Base-by-base conservation (phyloP, 2,113 vertebrate species). In the Notiomystis cincta region DNA sequence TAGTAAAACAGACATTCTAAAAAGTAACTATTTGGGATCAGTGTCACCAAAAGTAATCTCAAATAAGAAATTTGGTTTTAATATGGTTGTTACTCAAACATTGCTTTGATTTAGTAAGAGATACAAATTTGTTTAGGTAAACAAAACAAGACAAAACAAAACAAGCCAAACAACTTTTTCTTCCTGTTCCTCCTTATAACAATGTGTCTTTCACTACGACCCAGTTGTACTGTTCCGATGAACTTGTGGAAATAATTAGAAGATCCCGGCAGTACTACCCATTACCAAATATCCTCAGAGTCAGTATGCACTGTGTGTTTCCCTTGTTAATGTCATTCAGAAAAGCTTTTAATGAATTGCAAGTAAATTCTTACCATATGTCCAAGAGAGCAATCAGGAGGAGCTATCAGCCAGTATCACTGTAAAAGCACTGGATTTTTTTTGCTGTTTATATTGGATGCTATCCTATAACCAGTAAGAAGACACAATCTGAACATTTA, bases 181-280 rank as follows among this genome's bases (percentile, higher is more conserved):
- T 8, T 79, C 17, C 7, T 85, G 8, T 58, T 61, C 24, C 9
- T 78, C 7, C 25, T 81, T 90, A 13, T 40, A 69, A 31, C 17
- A 53, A 22, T 53, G 9, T 73, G 38, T 78, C 11, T 56, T 75
- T 91, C 44, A 57, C 25, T 40, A 17, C 22, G 11, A 60, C 9
- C 4, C 13, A 57, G 8, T 11, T 89, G 48, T 76, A 35, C 37
- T 71, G 2, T 72, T 83, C 71, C 72, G 48, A 64, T 72, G 56
- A 82, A 21, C 47, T 96, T 78, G 67, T 20, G 73, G 87, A 95
- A 95, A 72, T 94, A 78, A 84, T 94, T 92, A 89, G 71, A 86
- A 86, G 33, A 81, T 54, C 80, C 67, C 86, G 92, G 53, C 61
- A 89, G 73, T n/a, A 31, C 37, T 48, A 11, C 8, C 33, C 37